Evolutionary conservation across 2,113 vertebrate genomes (phyloP).

Genomic region (Epinephelus fuscoguttatus): DNA sequence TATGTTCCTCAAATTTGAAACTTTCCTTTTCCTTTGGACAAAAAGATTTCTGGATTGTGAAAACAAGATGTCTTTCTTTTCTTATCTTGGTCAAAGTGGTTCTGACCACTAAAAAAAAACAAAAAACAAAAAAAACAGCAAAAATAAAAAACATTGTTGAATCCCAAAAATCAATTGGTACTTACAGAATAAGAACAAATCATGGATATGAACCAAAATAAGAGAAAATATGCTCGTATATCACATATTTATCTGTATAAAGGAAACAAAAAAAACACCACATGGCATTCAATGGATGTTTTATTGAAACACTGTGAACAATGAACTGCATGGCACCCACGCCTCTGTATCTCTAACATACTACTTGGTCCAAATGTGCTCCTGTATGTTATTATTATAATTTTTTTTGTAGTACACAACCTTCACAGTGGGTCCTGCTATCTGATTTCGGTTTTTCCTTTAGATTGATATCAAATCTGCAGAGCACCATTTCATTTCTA

Average conservation of each 20-base stretch:
- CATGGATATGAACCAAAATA: too few relatives aligned
- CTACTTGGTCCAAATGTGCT: conserved; percentile 20
- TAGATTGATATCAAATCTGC: conserved; percentile 25
- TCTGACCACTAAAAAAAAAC: too few relatives aligned
- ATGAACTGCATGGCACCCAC: conserved; percentile 45
- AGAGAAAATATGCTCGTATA: too few relatives aligned
- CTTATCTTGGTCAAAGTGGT: too few relatives aligned
- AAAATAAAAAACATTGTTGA: too few relatives aligned
- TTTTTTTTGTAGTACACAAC: conserved; percentile 3
- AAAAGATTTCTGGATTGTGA: too few relatives aligned
- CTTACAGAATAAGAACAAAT: too few relatives aligned
- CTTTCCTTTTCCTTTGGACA: too few relatives aligned
- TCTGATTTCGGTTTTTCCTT: conserved; percentile 3
- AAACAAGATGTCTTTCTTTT: too few relatives aligned
- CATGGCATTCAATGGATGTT: conserved; percentile 43
- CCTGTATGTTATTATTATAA: background rate
- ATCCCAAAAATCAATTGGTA: too few relatives aligned
- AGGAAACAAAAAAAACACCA: conserved; percentile 22
- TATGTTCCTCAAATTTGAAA: too few relatives aligned
- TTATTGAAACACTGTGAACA: conserved; percentile 60
- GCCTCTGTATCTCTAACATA: conserved; percentile 31
- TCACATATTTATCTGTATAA: background rate
- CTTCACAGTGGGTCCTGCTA: conserved; percentile 29
- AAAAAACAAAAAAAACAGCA: too few relatives aligned
- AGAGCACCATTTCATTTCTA: conserved; percentile 61